Evolutionary conservation across 1,140 invertebrate species (phyloP), one percentile per base, ranked within the genome.

Genomic region (Drosophila sechellia): DNA sequence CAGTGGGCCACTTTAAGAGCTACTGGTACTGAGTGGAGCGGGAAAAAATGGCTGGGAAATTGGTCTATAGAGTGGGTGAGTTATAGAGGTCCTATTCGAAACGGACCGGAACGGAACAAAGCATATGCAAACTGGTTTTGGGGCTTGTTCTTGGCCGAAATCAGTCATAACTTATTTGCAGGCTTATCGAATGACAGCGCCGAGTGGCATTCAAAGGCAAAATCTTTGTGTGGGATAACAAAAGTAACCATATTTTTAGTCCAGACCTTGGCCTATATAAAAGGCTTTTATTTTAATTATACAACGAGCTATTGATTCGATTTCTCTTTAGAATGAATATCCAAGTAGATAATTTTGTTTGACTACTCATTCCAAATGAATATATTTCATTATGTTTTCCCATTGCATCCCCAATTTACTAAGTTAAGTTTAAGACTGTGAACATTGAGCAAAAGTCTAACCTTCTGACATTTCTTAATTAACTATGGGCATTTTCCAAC

Each of bases 101-200:
- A 35, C 17, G 31, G 31, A 2, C 45, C 25, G 39, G 34, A 34
- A 34, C 43, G 8, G 39, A 39, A 40, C 39, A 40, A 27, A 43
- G 25, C 59, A 58, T 61, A 61, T 61, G 59, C 59, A 61, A 40
- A 57, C 53, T 31, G 5, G 22, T 27, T 35, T 13, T 15, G 10
- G 15, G 2, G 27, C 12, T 12, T 11, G 8, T 13, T 5, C 37
- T 31, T 39, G 22, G 1, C 58, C 15, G 6, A 31, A 61, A 58
- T 31, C 58, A 20, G 13, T 20, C 37, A 61, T 61, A 61, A 61
- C 39, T 61, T 61, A 58, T 31, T 61, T 40, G 17, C 53, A 8
- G 25, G 59, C 59, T 61, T 58, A 61, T 61, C 37, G 54, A 50
- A 50, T 34, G 27, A 50, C 31, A 50, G 10, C 31, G 4, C n/a